These are phyloP conservation scores for Spheniscus humboldti DNA, from an alignment of 2,797 vertebrate genomes.

Conservation along the genomic window DNA sequence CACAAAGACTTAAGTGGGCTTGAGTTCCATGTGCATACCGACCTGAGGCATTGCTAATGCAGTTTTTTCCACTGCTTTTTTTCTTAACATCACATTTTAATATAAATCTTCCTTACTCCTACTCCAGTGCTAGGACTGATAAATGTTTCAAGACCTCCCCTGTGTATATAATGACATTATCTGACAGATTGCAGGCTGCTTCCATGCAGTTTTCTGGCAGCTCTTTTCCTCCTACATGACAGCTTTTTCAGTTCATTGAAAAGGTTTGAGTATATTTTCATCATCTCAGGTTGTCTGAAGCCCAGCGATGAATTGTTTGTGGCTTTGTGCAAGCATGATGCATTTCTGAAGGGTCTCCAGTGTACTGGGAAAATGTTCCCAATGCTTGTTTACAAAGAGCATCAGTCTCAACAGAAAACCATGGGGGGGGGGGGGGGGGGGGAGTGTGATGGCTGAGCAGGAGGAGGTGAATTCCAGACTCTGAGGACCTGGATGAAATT, in stretches of 20 bases:
- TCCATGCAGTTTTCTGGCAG: background rate
- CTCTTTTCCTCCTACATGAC: slow-evolving; percentile 10
- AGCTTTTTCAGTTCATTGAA: slow-evolving; percentile 19
- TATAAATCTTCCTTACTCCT: background rate
- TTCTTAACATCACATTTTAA: background rate
- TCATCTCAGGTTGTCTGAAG: slow-evolving; percentile 18
- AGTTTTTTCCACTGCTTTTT: background rate
- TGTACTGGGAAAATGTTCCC: background rate
- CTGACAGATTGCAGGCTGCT: slow-evolving; percentile 48
- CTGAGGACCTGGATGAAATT: background rate
- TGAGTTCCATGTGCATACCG: background rate
- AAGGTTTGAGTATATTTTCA: slow-evolving; percentile 14
- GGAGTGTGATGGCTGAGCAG: background rate
- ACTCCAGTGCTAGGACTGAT: background rate
- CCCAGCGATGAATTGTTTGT: background rate
- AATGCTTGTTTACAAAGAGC: background rate
- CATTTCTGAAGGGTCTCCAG: background rate
- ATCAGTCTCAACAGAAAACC: background rate
- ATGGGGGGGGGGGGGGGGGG: background rate
- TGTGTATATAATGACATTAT: slow-evolving; percentile 28
- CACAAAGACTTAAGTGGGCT: background rate
- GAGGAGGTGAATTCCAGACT: background rate
- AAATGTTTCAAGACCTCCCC: slow-evolving; percentile 29
- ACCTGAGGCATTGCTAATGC: background rate
- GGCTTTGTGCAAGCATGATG: background rate